Percentiles rank a stretch among this genome's conserved stretches.
Conservation (phyloP, 2,888 invertebrate species). For the Ectemnius cavifrons region DNA sequence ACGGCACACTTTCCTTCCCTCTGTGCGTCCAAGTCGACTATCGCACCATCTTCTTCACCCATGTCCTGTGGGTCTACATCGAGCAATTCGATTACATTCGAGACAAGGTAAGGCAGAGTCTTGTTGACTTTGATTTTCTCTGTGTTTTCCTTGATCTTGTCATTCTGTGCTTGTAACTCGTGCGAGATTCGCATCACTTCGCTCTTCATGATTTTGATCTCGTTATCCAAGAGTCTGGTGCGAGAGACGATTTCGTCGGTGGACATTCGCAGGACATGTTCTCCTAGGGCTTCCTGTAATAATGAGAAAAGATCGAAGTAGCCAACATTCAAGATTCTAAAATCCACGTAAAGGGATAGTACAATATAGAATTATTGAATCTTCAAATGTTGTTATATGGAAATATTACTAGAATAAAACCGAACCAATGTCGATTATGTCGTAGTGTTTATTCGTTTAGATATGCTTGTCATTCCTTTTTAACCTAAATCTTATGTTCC, state of each 20-base stretch:
- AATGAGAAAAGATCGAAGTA: not conserved
- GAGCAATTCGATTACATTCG: conserved; percentile 98
- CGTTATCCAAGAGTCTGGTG: conserved; percentile 97
- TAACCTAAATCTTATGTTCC: conserved; percentile 59
- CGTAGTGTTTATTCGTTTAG: conserved; percentile 25
- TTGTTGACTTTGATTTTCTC: conserved; percentile 99
- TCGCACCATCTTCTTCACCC: conserved; percentile 98
- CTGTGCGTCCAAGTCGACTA: conserved; percentile 98
- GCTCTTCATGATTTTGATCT: conserved; percentile 99
- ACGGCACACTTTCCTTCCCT: conserved; percentile 99
- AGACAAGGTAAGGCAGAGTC: conserved; percentile 98
- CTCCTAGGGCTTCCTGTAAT: conserved; percentile 85
- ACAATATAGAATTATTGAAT: not conserved
- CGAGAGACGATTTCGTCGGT: conserved; percentile 97
- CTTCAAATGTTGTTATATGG: too few relatives aligned
- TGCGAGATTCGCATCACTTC: conserved; percentile 99
- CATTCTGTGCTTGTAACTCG: conserved; percentile 96
- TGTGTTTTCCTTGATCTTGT: conserved; percentile 98
- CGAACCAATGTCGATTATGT: not conserved
- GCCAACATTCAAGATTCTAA: too few relatives aligned
- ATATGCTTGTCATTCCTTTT: conserved; percentile 69
- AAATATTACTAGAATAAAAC: too few relatives aligned
- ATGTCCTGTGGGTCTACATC: conserved; percentile 98
- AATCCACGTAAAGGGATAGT: too few relatives aligned
- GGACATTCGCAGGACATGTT: conserved; percentile 95